Conservation (phyloP, 2,113 vertebrate genomes). For the Ariopsis seemanni region DNA sequence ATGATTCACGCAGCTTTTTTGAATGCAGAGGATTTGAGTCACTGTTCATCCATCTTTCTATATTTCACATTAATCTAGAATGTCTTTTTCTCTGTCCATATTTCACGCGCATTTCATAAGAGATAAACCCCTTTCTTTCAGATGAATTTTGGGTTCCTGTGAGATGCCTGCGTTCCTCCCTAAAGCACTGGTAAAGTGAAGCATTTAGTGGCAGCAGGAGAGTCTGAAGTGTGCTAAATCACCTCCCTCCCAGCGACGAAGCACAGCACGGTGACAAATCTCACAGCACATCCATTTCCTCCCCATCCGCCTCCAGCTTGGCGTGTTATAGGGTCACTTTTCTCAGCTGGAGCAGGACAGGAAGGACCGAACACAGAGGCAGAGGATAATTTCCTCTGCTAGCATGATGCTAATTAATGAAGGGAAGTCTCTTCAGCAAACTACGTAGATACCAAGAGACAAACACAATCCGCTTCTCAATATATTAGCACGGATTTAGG, state of each 20-base stretch:
- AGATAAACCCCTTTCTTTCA: background rate
- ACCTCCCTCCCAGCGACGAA: background rate
- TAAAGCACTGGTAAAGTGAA: background rate
- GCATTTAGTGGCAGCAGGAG: background rate
- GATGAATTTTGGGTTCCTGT: background rate
- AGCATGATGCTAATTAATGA: background rate
- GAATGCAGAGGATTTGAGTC: background rate
- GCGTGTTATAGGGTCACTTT: background rate
- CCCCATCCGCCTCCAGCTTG: conserved; percentile 16
- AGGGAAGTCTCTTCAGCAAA: background rate
- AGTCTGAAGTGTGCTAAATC: conserved; percentile 32
- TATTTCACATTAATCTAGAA: background rate
- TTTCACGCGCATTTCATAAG: background rate
- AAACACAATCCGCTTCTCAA: background rate
- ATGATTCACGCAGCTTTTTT: background rate
- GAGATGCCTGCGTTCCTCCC: background rate
- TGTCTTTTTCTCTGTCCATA: background rate
- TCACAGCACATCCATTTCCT: conserved; percentile 31
- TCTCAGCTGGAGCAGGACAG: conserved; percentile 3
- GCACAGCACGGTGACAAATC: conserved; percentile 12
- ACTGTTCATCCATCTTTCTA: background rate
- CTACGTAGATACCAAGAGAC: background rate
- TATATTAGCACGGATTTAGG: background rate
- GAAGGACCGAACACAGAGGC: background rate
- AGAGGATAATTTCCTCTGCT: background rate